Percentiles rank a stretch among this genome's conserved stretches.
These are phyloP conservation scores for Passer montanus DNA, from an alignment of 2,113 vertebrate species.

Conservation along the genomic window DNA sequence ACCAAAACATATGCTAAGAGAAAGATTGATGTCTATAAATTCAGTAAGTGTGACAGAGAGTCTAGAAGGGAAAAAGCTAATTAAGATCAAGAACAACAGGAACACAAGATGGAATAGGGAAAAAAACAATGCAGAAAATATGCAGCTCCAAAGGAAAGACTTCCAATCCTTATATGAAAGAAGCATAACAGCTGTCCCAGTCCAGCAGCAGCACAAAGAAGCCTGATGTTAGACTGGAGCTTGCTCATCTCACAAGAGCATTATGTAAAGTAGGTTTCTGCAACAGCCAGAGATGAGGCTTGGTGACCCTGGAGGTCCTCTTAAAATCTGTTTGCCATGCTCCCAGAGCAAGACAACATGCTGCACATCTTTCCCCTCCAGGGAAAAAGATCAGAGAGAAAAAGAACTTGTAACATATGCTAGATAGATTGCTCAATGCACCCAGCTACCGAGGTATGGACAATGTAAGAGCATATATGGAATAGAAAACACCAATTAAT, in stretches of 20 bases:
- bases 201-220: not conserved
- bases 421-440: not conserved
- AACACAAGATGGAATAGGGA: not conserved
- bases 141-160: not conserved
- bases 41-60: not conserved
- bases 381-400: not conserved
- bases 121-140: not conserved
- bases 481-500: not conserved
- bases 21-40: not conserved
- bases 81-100: not conserved
- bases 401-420: fast-evolving
- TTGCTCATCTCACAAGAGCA: not conserved
- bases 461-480: not conserved
- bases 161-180: not conserved
- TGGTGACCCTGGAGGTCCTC: not conserved
- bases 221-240: not conserved
- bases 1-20: not conserved
- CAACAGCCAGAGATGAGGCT: not conserved
- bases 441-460: not conserved
- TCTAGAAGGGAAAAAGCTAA: not conserved
- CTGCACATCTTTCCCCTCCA: not conserved
- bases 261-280: not conserved
- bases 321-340: not conserved
- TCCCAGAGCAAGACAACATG: not conserved
- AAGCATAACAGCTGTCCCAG: not conserved